Evolutionary conservation across 92 coral and sea anemone genomes (phyloP), one percentile per base, ranked within the genome.

Genomic region (Porites cylindrica): DNA sequence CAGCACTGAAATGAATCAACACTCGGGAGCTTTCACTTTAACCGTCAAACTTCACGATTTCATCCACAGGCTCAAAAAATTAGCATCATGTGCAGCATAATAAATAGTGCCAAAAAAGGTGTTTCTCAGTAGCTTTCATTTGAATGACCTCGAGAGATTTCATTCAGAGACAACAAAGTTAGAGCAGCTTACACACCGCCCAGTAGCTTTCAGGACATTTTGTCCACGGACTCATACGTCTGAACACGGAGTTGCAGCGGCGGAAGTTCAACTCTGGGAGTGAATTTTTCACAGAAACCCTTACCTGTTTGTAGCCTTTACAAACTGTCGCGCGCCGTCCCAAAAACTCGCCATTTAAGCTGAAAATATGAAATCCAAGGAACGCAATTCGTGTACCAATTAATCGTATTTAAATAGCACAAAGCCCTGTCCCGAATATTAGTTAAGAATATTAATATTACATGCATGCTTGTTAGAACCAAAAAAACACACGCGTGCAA

Each of bases 271-370:
- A 24, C 10, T 23, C 24, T 21, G 16, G 5, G 17, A 10, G n/a
- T 9, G 7, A 52, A n/a, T 51, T 7, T 51, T n/a, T 20, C 26
- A 19, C 26, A 54, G 1, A 51, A 2, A 6, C 13, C 11, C 87
- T 83, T 66, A 83, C 87, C 87, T 83, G 5, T 52, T 13, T 21
- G 74, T 73, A 9, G 74, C 65, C 64, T 80, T 24, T 17, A 62
- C 21, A 62, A 23, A 72, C 11, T 75, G 71, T 9, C 74, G 69
- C 1, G 74, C 87, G 20, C 74, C 66, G 13, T 75, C 74, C 63
- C 26, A 63, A 13, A 83, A 65, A 19, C 14, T 83, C 3, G 87
- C 59, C 87, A 83, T 83, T 83, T 74, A 8, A 62, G 65, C 51
- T 0, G 20, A 51, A 59, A 59, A 60, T 43, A 23, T 64, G 23